A percentile compares a stretch with the other conserved stretches of the same genome.
Conservation (phyloP, 2,888 invertebrate genomes). For the Drosophila lacicola region DNA sequence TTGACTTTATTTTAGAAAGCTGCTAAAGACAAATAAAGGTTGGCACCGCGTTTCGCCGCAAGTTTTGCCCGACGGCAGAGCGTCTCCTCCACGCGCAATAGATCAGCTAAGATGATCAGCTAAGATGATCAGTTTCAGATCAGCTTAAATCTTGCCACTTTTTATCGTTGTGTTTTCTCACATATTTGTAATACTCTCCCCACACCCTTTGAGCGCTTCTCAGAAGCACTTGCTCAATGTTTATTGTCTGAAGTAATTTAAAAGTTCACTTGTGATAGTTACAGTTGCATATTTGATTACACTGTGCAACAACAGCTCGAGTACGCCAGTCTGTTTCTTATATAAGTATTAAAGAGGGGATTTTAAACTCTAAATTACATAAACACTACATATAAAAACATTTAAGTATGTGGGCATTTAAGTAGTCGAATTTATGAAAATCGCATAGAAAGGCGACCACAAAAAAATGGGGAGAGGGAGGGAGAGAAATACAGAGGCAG, state of each 20-base stretch:
- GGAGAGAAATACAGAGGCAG: neutral
- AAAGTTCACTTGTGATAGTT: conserved; percentile 20
- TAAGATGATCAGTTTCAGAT: too few species aligned
- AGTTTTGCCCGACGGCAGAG: conserved; percentile 26
- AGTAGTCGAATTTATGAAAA: neutral
- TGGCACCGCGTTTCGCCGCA: conserved; percentile 41
- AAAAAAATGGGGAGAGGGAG: neutral
- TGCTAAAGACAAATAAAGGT: conserved; percentile 75
- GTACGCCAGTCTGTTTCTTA: too few species aligned
- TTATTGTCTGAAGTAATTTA: conserved; percentile 36
- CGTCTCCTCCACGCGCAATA: conserved; percentile 18
- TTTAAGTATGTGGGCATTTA: too few species aligned
- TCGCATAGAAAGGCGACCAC: neutral
- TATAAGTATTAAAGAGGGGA: too few species aligned
- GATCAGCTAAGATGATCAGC: conserved; percentile 31
- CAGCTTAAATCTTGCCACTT: neutral
- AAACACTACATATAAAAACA: too few species aligned
- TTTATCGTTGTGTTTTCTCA: neutral
- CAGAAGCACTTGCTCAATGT: conserved; percentile 2
- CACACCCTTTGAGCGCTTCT: conserved; percentile 4
- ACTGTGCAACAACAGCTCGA: conserved; percentile 23
- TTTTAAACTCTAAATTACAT: neutral
- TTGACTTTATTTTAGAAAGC: conserved; percentile 68
- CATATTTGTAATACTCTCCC: conserved; percentile 1
- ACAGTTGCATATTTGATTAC: conserved; percentile 44